Base-by-base conservation (phyloP, 1,140 invertebrate species). In the Drosophila serrata region DNA sequence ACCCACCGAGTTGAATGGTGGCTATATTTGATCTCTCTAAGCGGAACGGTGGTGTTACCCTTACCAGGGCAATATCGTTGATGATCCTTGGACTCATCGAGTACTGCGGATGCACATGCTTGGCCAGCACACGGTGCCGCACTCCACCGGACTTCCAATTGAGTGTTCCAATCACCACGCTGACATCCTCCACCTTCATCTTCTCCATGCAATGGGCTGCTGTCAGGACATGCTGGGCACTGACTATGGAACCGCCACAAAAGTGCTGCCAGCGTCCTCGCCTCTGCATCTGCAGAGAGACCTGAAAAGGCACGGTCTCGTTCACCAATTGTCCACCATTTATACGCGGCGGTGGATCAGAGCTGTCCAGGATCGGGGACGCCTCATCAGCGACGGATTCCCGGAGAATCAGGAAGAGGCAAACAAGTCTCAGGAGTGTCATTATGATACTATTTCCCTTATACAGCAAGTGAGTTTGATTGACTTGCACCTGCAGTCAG, bases 121-220 rank as follows among this genome's bases (percentile, higher is more conserved):
- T 82, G 22, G 60, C 63, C 27, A 70, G 13, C 9, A 91, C 55
- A 13, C 62, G 62, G 42, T 90, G 82, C 0, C 92, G 76, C 4
- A 75, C 22, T 1, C 94, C 94, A n/a, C 92, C 93, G 24, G 91
- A 45, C 59, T 93, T 92, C 76, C 94, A 88, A 29, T 87, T 93
- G 35, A 93, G 93, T 0, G 93, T 93, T 19, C 94, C 94, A 8
- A 85, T 86, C 15, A 94, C 90, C 4, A 93, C 92, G 6, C 81
- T 85, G 1, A 94, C 90, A 13, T 82, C 63, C 67, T 81, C 74
- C 24, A 75, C 27, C 33, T 75, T 80, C 68, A 88, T 75, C 57
- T 92, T 88, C 12, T 85, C 75, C 40, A 92, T 65, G 33, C 93
- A 93, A 49, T 93, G 93, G 11, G 93, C 93, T 6, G 93, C 93